phyloP scores from a whole-genome alignment of 2,797 vertebrate genomes.

The Chloroceryle inda region DNA sequence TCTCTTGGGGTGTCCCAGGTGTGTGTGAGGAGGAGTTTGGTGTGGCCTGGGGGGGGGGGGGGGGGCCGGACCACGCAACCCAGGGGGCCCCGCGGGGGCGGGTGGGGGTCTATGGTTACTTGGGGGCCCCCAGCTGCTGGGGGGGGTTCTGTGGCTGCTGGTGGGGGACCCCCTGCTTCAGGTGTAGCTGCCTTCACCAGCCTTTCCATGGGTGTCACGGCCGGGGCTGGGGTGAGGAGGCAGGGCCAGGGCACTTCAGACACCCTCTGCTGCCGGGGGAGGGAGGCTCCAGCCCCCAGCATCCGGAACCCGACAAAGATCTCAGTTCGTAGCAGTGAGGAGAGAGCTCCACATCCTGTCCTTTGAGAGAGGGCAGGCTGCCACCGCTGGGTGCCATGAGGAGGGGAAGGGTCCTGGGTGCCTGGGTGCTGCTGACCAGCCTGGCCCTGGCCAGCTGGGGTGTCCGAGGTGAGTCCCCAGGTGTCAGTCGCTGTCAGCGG shows the following conservation, averaged over 20 bases:
- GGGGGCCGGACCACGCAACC: too few species aligned
- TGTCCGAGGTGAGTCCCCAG: background rate
- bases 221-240: background rate
- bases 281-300: background rate
- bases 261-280: background rate
- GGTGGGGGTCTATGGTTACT: too few species aligned
- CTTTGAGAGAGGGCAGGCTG: background rate
- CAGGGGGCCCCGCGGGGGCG: too few species aligned
- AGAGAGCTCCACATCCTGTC: background rate
- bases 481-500: fast-evolving
- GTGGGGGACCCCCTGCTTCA: too few species aligned
- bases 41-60: too few species aligned
- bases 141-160: background rate
- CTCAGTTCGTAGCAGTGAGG: fast-evolving
- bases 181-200: fast-evolving
- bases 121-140: background rate
- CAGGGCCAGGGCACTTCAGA: background rate
- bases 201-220: fast-evolving
- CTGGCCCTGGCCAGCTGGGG: background rate
- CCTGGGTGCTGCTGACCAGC: background rate
- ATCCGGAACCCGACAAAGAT: background rate
- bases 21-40: too few species aligned
- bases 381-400: fast-evolving
- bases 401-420: fast-evolving
- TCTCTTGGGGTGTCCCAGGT: too few species aligned